Conservation (phyloP, 2,888 invertebrate genomes). For the Mesorhabditis spiculigera region DNA sequence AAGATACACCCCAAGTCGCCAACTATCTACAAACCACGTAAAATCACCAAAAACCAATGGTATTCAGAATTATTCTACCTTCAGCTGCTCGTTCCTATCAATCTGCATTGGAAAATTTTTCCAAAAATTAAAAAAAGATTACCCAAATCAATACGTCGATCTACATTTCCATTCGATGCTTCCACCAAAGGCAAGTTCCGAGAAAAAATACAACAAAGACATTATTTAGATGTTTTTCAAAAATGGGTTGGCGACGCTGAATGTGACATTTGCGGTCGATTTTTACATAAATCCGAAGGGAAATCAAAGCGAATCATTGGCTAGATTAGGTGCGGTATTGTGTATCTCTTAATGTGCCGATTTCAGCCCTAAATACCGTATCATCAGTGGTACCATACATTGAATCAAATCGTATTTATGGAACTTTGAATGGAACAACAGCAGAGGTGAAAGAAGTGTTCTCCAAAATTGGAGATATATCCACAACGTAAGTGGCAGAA, state of each 20-base stretch:
- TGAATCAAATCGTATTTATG: conserved; percentile 25
- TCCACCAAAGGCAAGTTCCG: conserved; percentile 18
- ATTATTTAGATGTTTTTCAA: conserved; percentile 10
- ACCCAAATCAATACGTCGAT: conserved; percentile 43
- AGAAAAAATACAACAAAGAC: conserved; percentile 10
- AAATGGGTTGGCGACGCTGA: conserved; percentile 16
- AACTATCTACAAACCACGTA: conserved; percentile 39
- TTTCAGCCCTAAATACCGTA: conserved; percentile 28
- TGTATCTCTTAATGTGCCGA: background rate
- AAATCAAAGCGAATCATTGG: conserved; percentile 28
- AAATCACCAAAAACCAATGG: conserved; percentile 3
- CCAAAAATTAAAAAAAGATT: conserved; percentile 26
- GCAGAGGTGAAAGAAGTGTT: conserved; percentile 28
- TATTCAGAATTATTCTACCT: conserved; percentile 8
- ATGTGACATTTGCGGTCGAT: conserved; percentile 33
- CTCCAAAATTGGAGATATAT: conserved; percentile 43
- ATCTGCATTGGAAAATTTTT: conserved; percentile 49
- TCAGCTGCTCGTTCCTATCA: conserved; percentile 35
- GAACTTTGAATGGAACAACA: conserved; percentile 29
- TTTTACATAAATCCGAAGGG: conserved; percentile 26
- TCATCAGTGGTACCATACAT: conserved; percentile 35
- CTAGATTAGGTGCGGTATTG: conserved; percentile 23
- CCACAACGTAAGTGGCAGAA: conserved; percentile 21
- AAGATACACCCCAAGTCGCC: conserved; percentile 23
- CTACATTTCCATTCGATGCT: conserved; percentile 34